A percentile compares a stretch with the other conserved stretches of the same genome.
Conservation (phyloP, 2,888 invertebrate genomes). For the Elegia similella region DNA sequence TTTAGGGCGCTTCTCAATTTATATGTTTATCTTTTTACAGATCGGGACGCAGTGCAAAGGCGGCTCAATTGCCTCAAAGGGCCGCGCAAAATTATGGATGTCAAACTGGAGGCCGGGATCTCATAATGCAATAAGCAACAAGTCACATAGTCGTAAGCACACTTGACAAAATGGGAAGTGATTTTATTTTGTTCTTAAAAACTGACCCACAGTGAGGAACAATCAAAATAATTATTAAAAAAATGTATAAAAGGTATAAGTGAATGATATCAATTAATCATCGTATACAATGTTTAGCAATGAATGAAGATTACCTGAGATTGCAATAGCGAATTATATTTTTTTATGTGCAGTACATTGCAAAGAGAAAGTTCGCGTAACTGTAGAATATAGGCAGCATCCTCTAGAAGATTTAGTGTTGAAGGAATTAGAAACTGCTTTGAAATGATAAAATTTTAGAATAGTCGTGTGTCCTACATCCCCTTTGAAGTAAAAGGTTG, state of each 20-base stretch:
- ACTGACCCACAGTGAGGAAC: constrained; percentile 54
- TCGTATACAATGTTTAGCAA: constrained; percentile 58
- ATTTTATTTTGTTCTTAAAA: constrained; percentile 77
- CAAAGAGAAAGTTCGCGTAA: constrained; percentile 45
- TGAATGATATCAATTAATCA: constrained; percentile 64
- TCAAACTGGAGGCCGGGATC: constrained; percentile 75
- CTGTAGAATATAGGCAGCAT: constrained; percentile 48
- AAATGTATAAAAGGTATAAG: constrained; percentile 70
- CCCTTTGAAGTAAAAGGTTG: constrained; percentile 57
- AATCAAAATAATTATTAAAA: constrained; percentile 54
- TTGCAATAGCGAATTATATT: constrained; percentile 77
- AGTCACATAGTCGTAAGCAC: constrained; percentile 54
- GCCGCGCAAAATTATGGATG: constrained; percentile 76
- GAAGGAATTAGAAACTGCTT: constrained; percentile 54
- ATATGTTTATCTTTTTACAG: constrained; percentile 73
- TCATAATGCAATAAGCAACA: constrained; percentile 68
- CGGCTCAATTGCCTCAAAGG: constrained; percentile 84
- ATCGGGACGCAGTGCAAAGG: constrained; percentile 98
- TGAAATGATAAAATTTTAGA: constrained; percentile 47
- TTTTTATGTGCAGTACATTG: constrained; percentile 68
- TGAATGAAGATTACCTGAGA: constrained; percentile 66
- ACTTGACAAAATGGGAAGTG: constrained; percentile 70
- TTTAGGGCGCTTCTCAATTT: not conserved
- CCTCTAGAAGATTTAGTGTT: constrained; percentile 48
- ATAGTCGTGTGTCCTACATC: constrained; percentile 62